Evolutionary conservation across 2,888 invertebrate genomes (phyloP).

Genomic region (Arge pagana): DNA sequence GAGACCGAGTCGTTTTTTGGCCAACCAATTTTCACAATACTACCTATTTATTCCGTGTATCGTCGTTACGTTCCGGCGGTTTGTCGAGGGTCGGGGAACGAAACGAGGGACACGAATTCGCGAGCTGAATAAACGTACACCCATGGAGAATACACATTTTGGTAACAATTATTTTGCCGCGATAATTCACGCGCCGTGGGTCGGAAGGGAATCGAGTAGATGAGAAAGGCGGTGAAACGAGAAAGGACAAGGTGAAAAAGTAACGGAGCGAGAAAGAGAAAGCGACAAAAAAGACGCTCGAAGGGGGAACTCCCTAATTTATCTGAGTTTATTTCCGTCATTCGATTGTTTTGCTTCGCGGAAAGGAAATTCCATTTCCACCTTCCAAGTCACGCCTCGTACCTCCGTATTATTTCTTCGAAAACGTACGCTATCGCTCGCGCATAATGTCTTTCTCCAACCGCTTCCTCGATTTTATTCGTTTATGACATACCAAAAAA

Average conservation of each 20-base stretch:
- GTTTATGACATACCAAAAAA: too few relatives aligned
- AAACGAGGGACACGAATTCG: too few relatives aligned
- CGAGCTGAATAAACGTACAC: too few relatives aligned
- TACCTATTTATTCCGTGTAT: too few relatives aligned
- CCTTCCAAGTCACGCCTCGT: slow-evolving; percentile 11
- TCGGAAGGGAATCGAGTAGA: slow-evolving; percentile 13
- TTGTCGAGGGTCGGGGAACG: too few relatives aligned
- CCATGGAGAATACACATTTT: too few relatives aligned
- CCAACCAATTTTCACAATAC: too few relatives aligned
- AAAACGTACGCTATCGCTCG: background rate
- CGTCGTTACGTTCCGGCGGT: too few relatives aligned
- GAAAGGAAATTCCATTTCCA: slow-evolving; percentile 22
- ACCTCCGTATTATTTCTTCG: slow-evolving; percentile 9
- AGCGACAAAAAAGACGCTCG: background rate
- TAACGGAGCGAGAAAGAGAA: background rate
- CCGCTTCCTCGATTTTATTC: slow-evolving; percentile 8
- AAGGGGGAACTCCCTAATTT: slow-evolving; percentile 17
- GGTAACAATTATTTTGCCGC: slow-evolving; percentile 13
- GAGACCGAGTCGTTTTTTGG: too few relatives aligned
- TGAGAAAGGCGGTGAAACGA: background rate
- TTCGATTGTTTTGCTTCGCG: slow-evolving; percentile 23
- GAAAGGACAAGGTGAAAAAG: too few relatives aligned
- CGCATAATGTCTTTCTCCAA: background rate
- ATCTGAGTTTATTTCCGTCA: slow-evolving; percentile 25
- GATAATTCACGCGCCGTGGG: slow-evolving; percentile 14